Percentiles rank a stretch among this genome's conserved stretches.
These are phyloP conservation scores for Leptopilina myrica DNA, from an alignment of 2,888 invertebrate species.

Conservation along the genomic window DNA sequence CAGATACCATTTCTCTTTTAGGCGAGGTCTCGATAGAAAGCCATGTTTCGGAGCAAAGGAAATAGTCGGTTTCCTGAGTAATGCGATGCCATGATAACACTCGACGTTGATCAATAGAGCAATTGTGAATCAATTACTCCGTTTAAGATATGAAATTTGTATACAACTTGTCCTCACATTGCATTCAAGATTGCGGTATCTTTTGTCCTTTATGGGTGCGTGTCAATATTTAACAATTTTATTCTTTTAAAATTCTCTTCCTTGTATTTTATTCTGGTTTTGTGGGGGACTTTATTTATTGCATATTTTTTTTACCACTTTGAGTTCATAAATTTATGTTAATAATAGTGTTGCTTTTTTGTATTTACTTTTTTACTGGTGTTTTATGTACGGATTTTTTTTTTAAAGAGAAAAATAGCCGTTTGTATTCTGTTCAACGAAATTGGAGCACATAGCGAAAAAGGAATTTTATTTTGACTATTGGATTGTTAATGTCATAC, in stretches of 20 bases:
- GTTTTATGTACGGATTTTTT: no score
- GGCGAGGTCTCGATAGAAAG: slow-evolving; percentile 35
- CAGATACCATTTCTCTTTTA: slow-evolving; percentile 41
- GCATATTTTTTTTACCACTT: no score
- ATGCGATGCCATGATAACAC: slow-evolving; percentile 27
- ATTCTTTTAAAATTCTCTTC: neutral
- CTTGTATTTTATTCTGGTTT: neutral
- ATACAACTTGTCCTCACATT: slow-evolving; percentile 21
- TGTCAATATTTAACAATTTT: slow-evolving; percentile 9
- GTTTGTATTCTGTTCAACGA: no score
- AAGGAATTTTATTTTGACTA: no score
- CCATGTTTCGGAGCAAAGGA: slow-evolving; percentile 32
- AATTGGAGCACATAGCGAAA: no score
- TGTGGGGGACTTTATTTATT: no score
- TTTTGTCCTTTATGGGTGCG: neutral
- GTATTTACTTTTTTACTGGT: no score
- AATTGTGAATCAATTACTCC: slow-evolving; percentile 41
- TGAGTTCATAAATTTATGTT: no score
- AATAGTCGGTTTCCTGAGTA: slow-evolving; percentile 25
- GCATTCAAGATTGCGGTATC: slow-evolving; percentile 5
- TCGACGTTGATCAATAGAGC: slow-evolving; percentile 39
- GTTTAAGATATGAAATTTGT: slow-evolving; percentile 39
- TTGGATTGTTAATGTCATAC: no score
- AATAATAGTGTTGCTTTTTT: no score
- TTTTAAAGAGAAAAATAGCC: no score